Conservation (phyloP, 2,797 vertebrate species). For the Peromyscus melanophrys region DNA sequence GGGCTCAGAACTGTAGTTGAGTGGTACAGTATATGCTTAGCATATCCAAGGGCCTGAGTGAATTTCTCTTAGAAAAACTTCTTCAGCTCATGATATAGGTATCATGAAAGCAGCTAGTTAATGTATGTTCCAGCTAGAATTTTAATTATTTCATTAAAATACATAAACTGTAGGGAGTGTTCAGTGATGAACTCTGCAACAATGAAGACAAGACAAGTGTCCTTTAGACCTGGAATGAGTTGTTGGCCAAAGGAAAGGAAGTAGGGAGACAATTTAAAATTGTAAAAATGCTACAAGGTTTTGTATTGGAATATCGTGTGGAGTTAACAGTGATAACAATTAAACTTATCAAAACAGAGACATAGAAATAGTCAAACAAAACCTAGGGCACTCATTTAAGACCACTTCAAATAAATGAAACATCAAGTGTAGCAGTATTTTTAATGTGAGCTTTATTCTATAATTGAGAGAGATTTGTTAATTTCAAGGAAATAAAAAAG, state of each 20-base stretch:
- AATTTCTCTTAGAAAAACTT: neutral
- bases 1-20: accelerated
- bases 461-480: conserved; percentile 74
- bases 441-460: conserved; percentile 50
- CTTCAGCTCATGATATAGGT: neutral
- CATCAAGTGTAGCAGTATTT: neutral
- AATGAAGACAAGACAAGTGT: neutral
- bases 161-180: neutral
- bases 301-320: neutral
- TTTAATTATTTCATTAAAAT: conserved; percentile 9
- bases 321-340: neutral
- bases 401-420: neutral
- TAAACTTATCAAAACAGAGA: neutral
- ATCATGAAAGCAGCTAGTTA: neutral
- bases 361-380: neutral
- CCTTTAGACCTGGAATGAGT: neutral
- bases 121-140: neutral
- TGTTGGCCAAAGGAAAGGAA: neutral
- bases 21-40: neutral
- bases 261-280: neutral
- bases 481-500: conserved; percentile 77
- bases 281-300: neutral
- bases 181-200: neutral
- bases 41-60: accelerated
- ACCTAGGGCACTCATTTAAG: neutral